Conservation (phyloP, 1,140 invertebrate species). For the Caerostris extrusa region DNA sequence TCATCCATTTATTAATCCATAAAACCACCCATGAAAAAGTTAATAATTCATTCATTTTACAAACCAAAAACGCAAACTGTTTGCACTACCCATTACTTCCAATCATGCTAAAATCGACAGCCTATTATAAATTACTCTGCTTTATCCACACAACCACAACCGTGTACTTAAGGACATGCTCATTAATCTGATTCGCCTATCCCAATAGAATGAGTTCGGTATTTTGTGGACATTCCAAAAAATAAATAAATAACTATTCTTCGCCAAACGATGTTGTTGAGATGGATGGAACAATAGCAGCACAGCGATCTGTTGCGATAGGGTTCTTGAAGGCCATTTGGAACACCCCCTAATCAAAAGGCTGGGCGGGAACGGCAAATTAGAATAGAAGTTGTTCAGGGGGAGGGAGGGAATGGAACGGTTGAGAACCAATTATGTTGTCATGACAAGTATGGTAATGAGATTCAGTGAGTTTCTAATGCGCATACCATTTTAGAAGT, state of each 20-base stretch:
- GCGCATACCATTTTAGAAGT: neutral
- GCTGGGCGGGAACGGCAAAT: neutral
- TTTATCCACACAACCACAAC: too few species aligned
- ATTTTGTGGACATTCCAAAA: neutral
- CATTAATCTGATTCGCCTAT: neutral
- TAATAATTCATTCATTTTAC: too few species aligned
- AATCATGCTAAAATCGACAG: too few species aligned
- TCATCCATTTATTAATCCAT: too few species aligned
- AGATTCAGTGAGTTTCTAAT: neutral
- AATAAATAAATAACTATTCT: neutral
- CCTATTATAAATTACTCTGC: too few species aligned
- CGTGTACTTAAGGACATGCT: neutral
- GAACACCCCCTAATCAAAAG: conserved; percentile 31
- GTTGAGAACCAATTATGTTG: conserved; percentile 15
- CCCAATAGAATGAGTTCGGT: neutral
- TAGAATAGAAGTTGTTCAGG: neutral
- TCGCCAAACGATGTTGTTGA: neutral
- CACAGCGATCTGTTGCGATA: conserved; percentile 15
- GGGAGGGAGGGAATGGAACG: neutral
- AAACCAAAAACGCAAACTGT: too few species aligned
- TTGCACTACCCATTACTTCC: too few species aligned
- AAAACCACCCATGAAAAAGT: too few species aligned
- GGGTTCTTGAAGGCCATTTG: neutral
- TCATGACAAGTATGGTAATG: conserved; percentile 8
- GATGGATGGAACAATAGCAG: conserved; percentile 1